These are phyloP conservation scores for Prionace glauca DNA, from an alignment of 2,797 vertebrate species.

Conservation along the genomic window DNA sequence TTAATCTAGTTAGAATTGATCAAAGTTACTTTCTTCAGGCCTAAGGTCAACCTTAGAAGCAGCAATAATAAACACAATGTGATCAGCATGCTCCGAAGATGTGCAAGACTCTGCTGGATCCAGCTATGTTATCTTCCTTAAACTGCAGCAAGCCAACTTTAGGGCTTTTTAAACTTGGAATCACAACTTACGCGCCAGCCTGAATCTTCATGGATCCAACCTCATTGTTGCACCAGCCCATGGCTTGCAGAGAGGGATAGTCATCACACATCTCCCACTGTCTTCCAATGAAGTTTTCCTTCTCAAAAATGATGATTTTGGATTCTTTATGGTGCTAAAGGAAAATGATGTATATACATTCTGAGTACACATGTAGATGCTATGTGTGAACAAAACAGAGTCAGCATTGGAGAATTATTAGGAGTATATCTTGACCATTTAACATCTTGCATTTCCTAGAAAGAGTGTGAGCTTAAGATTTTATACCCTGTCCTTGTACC, in stretches of 20 bases:
- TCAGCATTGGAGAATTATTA: neutral
- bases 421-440: neutral
- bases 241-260: constrained; percentile 90
- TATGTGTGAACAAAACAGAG: neutral
- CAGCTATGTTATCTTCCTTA: neutral
- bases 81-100: neutral
- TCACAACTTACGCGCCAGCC: constrained; percentile 75
- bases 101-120: neutral
- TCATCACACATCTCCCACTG: constrained; percentile 88
- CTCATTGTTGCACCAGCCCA: constrained; percentile 91
- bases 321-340: constrained; percentile 86
- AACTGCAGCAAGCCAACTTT: neutral
- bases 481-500: neutral
- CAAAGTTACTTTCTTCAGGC: neutral
- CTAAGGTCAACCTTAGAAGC: neutral
- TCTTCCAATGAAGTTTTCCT: constrained; percentile 85
- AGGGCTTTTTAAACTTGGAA: neutral
- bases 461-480: neutral
- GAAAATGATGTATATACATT: neutral
- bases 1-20: neutral
- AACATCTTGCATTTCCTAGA: neutral
- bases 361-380: neutral
- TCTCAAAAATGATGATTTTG: constrained; percentile 82
- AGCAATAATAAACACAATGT: neutral
- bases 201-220: constrained; percentile 91